A percentile compares a stretch with the other conserved stretches of the same genome.
Evolutionary conservation across 1,140 invertebrate species (phyloP).

Genomic region (Antheraea mylitta): DNA sequence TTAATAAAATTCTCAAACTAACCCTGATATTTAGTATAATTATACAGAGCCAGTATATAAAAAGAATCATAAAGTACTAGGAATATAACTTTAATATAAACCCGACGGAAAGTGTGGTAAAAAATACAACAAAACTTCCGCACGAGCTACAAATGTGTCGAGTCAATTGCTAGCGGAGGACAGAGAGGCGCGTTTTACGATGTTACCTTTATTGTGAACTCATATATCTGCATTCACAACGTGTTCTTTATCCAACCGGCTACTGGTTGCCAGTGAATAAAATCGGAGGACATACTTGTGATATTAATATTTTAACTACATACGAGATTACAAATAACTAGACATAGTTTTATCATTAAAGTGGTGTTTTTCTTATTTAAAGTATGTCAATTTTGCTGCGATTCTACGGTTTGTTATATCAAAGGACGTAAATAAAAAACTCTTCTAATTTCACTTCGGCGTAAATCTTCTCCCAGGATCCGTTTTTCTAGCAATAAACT

Average conservation of each 20-base stretch:
- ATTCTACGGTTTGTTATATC: no score
- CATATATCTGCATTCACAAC: background rate
- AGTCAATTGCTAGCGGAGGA: background rate
- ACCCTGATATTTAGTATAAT: background rate
- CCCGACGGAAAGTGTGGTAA: background rate
- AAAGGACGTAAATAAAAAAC: no score
- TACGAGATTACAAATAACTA: background rate
- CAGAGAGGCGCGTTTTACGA: background rate
- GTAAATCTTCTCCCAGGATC: no score
- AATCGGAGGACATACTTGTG: background rate
- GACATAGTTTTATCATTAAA: no score
- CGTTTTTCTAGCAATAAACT: no score
- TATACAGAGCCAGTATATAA: background rate
- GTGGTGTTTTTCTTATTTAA: no score
- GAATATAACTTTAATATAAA: background rate
- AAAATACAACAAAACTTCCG: conserved; percentile 6
- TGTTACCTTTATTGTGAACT: background rate
- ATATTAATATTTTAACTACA: background rate
- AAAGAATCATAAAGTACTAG: background rate
- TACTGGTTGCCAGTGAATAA: background rate
- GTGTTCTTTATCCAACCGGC: background rate
- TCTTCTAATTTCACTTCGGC: no score
- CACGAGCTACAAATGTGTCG: conserved; percentile 8
- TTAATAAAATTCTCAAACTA: background rate
- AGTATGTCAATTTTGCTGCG: no score